Evolutionary conservation across 2,888 invertebrate species (phyloP).

Genomic region (Gymnocheta viridis): DNA sequence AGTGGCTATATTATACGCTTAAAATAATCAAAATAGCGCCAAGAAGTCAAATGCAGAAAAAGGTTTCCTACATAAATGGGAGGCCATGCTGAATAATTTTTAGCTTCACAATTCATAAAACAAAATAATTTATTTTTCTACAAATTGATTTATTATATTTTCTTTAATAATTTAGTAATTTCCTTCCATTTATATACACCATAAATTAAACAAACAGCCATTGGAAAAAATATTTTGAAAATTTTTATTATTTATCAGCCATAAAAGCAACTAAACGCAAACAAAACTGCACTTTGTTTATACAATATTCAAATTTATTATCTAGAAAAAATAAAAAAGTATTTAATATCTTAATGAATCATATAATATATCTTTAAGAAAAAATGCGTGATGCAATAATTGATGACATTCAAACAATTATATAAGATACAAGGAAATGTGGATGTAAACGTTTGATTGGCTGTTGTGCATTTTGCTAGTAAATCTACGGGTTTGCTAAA

Average conservation of each 20-base stretch:
- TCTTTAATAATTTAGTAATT: not conserved
- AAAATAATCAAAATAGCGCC: no score
- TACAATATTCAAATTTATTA: conserved; percentile 5
- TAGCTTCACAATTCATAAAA: not conserved
- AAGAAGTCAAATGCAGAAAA: not conserved
- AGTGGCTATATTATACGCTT: no score
- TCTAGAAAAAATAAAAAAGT: not conserved
- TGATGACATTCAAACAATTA: not conserved
- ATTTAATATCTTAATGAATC: conserved; percentile 1
- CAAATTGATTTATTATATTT: not conserved
- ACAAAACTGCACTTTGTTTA: conserved; percentile 16
- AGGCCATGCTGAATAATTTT: not conserved
- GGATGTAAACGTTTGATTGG: not conserved
- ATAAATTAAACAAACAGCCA: conserved; percentile 14
- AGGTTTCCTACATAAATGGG: not conserved
- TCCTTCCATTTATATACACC: not conserved
- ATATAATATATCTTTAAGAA: not conserved
- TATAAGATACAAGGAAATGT: not conserved
- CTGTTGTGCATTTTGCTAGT: not conserved
- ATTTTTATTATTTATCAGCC: conserved; percentile 12
- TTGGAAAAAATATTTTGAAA: not conserved
- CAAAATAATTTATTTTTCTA: not conserved
- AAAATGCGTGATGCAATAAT: not conserved
- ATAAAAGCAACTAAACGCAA: not conserved
- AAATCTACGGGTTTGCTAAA: not conserved